Evolutionary conservation across 2,113 vertebrate genomes (phyloP).

Genomic region (Todiramphus chloris): DNA sequence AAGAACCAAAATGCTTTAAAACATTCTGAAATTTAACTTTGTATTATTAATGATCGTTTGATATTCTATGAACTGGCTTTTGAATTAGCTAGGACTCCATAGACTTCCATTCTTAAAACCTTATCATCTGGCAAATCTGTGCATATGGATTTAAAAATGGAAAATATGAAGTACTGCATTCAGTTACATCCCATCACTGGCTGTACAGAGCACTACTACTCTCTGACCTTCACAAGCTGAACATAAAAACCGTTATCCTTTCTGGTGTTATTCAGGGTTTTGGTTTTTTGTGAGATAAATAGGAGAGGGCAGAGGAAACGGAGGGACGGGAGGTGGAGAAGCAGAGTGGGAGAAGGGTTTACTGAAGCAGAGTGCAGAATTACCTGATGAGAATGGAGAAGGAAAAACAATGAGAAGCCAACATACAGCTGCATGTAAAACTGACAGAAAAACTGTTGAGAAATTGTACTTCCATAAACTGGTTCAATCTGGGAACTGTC

Average conservation of each 20-base stretch:
- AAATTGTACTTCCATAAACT: conserved; percentile 1
- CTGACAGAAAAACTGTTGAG: background rate
- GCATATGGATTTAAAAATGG: conserved; percentile 33
- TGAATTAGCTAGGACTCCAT: background rate
- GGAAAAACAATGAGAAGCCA: background rate
- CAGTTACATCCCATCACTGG: background rate
- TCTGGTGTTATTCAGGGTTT: background rate
- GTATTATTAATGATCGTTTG: background rate
- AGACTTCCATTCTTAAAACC: background rate
- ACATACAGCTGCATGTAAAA: conserved; percentile 7
- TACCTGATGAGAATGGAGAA: background rate
- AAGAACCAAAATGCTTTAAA: background rate
- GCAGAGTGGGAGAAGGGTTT: background rate
- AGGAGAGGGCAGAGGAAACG: conserved; percentile 18
- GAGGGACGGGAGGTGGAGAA: background rate
- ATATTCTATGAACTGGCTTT: background rate
- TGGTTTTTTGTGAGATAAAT: background rate
- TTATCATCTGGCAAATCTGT: background rate
- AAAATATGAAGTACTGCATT: conserved; percentile 19
- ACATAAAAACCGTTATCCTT: conserved; percentile 40
- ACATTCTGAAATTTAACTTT: background rate
- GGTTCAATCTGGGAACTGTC: background rate
- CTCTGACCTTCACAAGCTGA: conserved; percentile 13
- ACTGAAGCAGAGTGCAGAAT: background rate
- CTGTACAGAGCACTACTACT: background rate